Evolutionary conservation across 2,113 vertebrate species (phyloP), one percentile per base, ranked within the genome.

Genomic region (Rhinoptilus africanus): DNA sequence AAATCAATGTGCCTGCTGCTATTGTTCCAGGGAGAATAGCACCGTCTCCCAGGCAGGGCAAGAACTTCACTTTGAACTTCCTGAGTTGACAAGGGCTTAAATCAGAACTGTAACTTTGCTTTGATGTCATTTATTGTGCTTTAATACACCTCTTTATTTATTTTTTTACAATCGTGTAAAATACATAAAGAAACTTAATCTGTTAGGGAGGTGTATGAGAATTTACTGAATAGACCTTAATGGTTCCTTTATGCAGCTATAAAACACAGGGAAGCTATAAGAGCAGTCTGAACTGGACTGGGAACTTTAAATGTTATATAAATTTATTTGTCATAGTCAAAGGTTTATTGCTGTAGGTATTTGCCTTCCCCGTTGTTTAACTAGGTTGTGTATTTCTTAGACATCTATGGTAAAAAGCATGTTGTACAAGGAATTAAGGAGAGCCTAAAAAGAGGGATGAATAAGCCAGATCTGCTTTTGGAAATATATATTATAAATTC

Each of bases 81-180:
- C 91, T 94, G 56, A 94, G 87, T 92, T 92, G 94, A 96, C 88
- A 95, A 60, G 92, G 85, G 73, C 88, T 97, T 97, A 96, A 96
- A 93, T 87, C 92, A 93, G 47, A 54, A 57, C 81, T 68, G 68
- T 66, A 86, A 30, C 83, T 77, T 96, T 63, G 56, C 89, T 97
- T 97, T 96, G 89, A 95, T 96, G 96, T 94, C 80, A 35, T 95
- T 96, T 97, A 74, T 89, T 89, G 39, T 92, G 50, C 51, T 79
- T 95, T 95, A 96, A 96, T 97, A 92, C 53, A 63, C 69, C 43
- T 69, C 24, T 93, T 89, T 95, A 88, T 68, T 88, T 88, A 60
- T 96, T 92, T 92, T 96, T 95, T 96, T 91, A 95, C 78, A 94
- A 60, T 81, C 77, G 88, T 91, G 85, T 96, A 88, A 85, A 95